Conservation (phyloP, 2,888 invertebrate species). For the Caenorhabditis imperialis region DNA sequence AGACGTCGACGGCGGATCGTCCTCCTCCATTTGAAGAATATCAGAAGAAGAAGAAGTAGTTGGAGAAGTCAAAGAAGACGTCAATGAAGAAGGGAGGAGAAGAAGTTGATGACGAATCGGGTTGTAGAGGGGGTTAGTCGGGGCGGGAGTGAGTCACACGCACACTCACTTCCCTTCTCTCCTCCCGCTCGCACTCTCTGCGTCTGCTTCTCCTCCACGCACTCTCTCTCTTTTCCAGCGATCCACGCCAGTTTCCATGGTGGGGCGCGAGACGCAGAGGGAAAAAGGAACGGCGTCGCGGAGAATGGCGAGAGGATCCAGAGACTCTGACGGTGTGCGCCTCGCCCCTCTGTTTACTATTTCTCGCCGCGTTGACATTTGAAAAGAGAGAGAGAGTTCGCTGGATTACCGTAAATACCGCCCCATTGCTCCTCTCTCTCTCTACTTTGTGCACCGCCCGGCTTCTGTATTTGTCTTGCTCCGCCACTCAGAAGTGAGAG, state of each 20-base stretch:
- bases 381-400: conserved; percentile 38
- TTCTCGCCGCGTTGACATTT: conserved; percentile 20
- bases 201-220: conserved; percentile 8
- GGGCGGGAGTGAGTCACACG: conserved; percentile 44
- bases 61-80: not conserved
- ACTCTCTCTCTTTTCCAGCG: conserved; percentile 29
- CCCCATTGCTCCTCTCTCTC: conserved; percentile 13
- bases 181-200: conserved; percentile 26
- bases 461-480: conserved; percentile 38
- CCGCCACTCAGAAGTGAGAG: conserved; percentile 12
- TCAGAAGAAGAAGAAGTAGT: conserved; percentile 1
- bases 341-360: conserved; percentile 6
- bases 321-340: conserved; percentile 14
- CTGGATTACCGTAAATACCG: conserved; percentile 41
- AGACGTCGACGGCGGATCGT: conserved; percentile 38
- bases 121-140: conserved; percentile 48
- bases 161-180: conserved; percentile 27
- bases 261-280: conserved; percentile 44
- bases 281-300: conserved; percentile 31
- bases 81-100: conserved; percentile 7
- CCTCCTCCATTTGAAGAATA: conserved; percentile 24
- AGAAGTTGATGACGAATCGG: conserved; percentile 49
- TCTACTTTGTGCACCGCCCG: not conserved
- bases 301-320: conserved; percentile 29
- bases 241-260: conserved; percentile 24